phyloP scores from a whole-genome alignment of 2,888 invertebrate genomes.

The Stenotaenia linearis region DNA sequence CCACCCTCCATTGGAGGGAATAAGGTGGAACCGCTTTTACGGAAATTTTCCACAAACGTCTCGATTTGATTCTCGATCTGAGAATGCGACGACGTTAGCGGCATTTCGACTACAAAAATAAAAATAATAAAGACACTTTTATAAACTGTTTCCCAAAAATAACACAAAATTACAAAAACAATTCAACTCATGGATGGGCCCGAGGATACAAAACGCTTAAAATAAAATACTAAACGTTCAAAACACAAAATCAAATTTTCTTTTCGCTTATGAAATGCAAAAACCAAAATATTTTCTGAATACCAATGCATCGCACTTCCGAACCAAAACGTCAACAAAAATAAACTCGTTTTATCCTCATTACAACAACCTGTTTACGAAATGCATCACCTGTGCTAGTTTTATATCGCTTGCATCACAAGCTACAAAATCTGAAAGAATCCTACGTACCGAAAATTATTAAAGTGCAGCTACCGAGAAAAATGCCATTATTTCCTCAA shows the following conservation, averaged over 20 bases:
- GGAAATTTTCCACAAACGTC: conserved; percentile 62
- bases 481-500: not conserved
- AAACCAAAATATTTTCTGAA: too few relatives aligned
- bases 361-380: too few relatives aligned
- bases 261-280: too few relatives aligned
- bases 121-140: not conserved
- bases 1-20: not conserved
- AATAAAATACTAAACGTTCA: too few relatives aligned
- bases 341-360: too few relatives aligned
- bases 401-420: not conserved
- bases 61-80: conserved; percentile 68
- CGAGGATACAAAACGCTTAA: too few relatives aligned
- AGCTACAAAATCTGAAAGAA: not conserved
- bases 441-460: not conserved
- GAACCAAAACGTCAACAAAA: too few relatives aligned
- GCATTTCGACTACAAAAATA: not conserved
- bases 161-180: not conserved
- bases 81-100: conserved; percentile 15
- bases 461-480: not conserved
- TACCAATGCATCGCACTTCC: too few relatives aligned
- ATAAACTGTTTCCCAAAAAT: not conserved
- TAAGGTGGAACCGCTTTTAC: conserved; percentile 30
- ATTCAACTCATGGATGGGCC: too few relatives aligned
- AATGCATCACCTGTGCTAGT: too few relatives aligned
- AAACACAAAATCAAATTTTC: too few relatives aligned